Evolutionary conservation across 2,888 invertebrate species (phyloP).

Genomic region (Cephus spinipes): DNA sequence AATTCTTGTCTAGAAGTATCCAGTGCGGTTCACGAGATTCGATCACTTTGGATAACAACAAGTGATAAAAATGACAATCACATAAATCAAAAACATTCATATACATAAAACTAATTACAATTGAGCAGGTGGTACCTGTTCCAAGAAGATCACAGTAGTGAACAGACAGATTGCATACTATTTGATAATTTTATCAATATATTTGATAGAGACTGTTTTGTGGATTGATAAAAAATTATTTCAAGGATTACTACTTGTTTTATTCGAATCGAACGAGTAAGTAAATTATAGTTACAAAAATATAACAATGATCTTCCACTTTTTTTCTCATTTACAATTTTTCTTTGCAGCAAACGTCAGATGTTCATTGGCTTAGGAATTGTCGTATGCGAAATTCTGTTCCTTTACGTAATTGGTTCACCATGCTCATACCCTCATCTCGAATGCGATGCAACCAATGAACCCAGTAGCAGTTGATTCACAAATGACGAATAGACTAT

Average conservation of each 20-base stretch:
- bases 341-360: slow-evolving; percentile 36
- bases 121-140: slow-evolving; percentile 34
- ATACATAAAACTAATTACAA: background rate
- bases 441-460: background rate
- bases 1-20: slow-evolving; percentile 13
- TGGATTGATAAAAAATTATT: slow-evolving; percentile 39
- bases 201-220: slow-evolving; percentile 39
- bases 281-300: background rate
- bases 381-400: slow-evolving; percentile 35
- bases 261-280: slow-evolving; percentile 35
- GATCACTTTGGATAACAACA: slow-evolving; percentile 40
- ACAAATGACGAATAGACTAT: background rate
- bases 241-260: slow-evolving; percentile 27
- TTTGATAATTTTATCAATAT: slow-evolving; percentile 39
- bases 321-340: background rate
- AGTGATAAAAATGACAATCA: slow-evolving; percentile 24
- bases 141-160: slow-evolving; percentile 35
- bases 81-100: background rate
- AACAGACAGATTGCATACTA: slow-evolving; percentile 43
- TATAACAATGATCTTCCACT: background rate
- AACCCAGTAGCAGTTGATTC: background rate
- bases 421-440: background rate
- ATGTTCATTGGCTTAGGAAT: slow-evolving; percentile 36
- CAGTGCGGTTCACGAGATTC: slow-evolving; percentile 38
- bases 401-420: slow-evolving; percentile 39